Evolutionary conservation across 2,797 vertebrate genomes (phyloP).

Genomic region (Lepus townsendii): DNA sequence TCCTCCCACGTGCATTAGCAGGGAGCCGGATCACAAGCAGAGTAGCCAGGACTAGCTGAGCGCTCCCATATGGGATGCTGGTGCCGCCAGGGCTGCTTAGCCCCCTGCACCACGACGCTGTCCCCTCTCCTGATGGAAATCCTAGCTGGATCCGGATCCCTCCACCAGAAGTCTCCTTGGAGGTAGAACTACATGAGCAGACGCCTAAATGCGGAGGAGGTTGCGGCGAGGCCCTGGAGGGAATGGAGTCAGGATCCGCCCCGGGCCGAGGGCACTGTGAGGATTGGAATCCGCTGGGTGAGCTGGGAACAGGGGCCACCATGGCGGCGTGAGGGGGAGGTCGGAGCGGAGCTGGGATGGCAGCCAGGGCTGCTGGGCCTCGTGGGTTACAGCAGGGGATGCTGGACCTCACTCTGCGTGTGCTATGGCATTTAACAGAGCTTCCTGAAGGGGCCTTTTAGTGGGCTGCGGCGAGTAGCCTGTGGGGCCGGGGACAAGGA

Average conservation of each 20-base stretch:
- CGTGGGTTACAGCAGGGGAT: not conserved
- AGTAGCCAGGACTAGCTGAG: no score
- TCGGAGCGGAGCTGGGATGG: not conserved
- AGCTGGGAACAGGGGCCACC: rapidly evolving
- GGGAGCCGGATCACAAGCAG: no score
- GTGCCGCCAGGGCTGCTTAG: no score
- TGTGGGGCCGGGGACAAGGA: not conserved
- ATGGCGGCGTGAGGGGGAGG: not conserved
- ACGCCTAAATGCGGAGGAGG: not conserved
- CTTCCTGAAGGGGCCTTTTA: not conserved
- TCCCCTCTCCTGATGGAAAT: not conserved
- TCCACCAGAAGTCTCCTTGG: not conserved
- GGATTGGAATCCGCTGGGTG: not conserved
- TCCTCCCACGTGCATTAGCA: no score
- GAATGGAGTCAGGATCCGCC: not conserved
- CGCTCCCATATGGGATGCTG: no score
- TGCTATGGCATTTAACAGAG: not conserved
- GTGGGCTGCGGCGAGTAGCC: not conserved
- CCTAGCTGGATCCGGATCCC: not conserved
- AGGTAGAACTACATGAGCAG: not conserved
- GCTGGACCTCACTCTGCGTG: not conserved
- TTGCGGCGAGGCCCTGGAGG: rapidly evolving
- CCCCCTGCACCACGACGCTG: no score
- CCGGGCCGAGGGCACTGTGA: no score
- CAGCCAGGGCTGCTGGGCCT: not conserved